A percentile compares a stretch with the other conserved stretches of the same genome.
phyloP scores from a whole-genome alignment of 2,888 invertebrate genomes.

The Biston stratarius region DNA sequence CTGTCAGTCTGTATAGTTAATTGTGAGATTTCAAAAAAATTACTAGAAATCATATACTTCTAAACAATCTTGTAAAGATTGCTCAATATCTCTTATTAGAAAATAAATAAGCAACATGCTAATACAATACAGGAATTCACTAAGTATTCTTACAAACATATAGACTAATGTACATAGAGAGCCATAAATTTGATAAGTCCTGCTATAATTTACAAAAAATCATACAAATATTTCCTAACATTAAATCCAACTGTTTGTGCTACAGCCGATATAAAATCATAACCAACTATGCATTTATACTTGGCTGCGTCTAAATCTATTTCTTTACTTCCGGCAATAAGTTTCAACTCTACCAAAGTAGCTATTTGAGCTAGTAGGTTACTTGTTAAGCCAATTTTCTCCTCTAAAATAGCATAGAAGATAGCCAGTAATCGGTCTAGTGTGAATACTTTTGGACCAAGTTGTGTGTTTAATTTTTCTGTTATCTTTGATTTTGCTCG shows the following conservation, averaged over 20 bases:
- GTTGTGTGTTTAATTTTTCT: conserved; percentile 88
- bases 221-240: conserved; percentile 91
- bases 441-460: conserved; percentile 94
- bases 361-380: conserved; percentile 95
- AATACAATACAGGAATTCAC: no score
- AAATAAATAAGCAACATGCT: no score
- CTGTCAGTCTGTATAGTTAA: no score
- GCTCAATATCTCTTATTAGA: no score
- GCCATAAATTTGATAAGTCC: not conserved
- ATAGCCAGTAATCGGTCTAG: conserved; percentile 94
- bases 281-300: conserved; percentile 94
- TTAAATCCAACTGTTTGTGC: conserved; percentile 92
- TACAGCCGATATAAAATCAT: conserved; percentile 92
- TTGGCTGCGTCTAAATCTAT: conserved; percentile 92
- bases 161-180: no score
- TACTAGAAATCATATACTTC: no score
- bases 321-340: conserved; percentile 91
- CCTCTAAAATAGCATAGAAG: conserved; percentile 95
- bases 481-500: conserved; percentile 86
- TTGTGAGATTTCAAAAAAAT: no score
- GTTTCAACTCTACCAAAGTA: conserved; percentile 93
- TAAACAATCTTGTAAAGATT: no score
- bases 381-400: conserved; percentile 94
- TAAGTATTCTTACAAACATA: no score
- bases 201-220: conserved; percentile 80